Evolutionary conservation across 2,888 invertebrate species (phyloP), one percentile per base, ranked within the genome.

Genomic region (Vannuccia rotundouncinata): DNA sequence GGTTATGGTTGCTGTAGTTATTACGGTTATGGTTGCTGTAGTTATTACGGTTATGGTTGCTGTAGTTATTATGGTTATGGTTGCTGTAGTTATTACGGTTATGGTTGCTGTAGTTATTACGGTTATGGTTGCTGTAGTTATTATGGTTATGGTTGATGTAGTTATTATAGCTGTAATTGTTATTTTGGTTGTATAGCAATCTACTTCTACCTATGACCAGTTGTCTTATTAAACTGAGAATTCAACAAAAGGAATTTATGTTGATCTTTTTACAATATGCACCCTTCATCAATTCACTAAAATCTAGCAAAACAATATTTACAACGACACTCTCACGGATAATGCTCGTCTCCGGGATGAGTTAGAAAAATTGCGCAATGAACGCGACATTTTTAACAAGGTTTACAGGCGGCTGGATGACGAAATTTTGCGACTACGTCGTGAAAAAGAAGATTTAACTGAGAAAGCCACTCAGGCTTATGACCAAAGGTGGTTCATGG

Each of bases 381-480:
- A 94, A 86, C 91, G 94, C 28, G 90, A 91, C 27, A 92, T 92
- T 83, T 95, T 94, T 87, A 94, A 94, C 87, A 90, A 91, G 5
- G 90, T 93, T 82, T 94, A 93, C 92, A 91, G 92, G 85, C 91
- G 91, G 83, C 90, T 94, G 85, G 90, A 92, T 27, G 91, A 91
- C 45, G 91, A 92, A 74, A 89, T 94, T 76, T 92, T 92, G 85
- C 91, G 91, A 59, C 93, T 93, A 0, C 94, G 94, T 85, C 92
- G 92, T 80, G 91, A 92, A 83, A 93, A 94, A 86, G 90, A 92
- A 84, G 93, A 93, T 84, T 88, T 94, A 80, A 92, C 95, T 80
- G 93, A 94, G 83, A 93, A 93, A 84, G 93, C 94, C 0, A 94
- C 93, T n/a, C 89, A 92, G 73, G 93, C 94, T 0, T 95, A 93